Conservation (phyloP, 2,888 invertebrate species). For the Trissolcus japonicus region DNA sequence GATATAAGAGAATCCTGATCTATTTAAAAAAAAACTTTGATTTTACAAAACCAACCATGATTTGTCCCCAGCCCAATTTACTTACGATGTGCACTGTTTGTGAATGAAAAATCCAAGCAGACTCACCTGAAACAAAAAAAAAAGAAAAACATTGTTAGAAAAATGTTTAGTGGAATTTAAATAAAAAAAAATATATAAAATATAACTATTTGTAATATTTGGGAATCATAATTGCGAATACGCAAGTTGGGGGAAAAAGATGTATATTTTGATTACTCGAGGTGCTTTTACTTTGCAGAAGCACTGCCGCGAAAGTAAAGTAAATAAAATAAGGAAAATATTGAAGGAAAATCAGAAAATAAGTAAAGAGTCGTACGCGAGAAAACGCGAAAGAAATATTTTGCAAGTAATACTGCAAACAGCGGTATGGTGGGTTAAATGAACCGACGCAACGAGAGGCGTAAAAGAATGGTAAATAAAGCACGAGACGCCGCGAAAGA, state of each 20-base stretch:
- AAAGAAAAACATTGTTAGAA: too few relatives aligned
- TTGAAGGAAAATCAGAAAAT: slow-evolving; percentile 33
- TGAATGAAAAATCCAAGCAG: too few relatives aligned
- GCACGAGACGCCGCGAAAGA: slow-evolving; percentile 60
- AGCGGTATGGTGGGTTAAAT: slow-evolving; percentile 67
- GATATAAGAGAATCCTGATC: too few relatives aligned
- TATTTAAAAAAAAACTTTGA: too few relatives aligned
- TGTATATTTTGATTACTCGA: slow-evolving; percentile 41
- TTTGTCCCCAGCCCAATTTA: too few relatives aligned
- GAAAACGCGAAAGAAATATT: slow-evolving; percentile 67
- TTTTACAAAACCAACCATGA: too few relatives aligned
- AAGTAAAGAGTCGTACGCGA: slow-evolving; percentile 40
- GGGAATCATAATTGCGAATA: too few relatives aligned
- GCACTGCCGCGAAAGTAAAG: slow-evolving; percentile 37
- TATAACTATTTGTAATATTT: too few relatives aligned
- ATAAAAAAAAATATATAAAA: too few relatives aligned
- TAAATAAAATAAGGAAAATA: slow-evolving; percentile 39
- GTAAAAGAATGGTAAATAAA: slow-evolving; percentile 70
- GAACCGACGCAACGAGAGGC: slow-evolving; percentile 67
- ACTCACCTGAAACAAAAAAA: too few relatives aligned
- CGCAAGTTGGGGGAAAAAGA: not conserved
- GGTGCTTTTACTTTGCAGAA: slow-evolving; percentile 21
- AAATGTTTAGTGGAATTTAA: too few relatives aligned
- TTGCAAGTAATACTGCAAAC: slow-evolving; percentile 70
- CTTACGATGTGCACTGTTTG: too few relatives aligned